Percentiles rank a stretch among this genome's conserved stretches.
Evolutionary conservation across 2,797 vertebrate genomes (phyloP).

Genomic region (Gymnodraco acuticeps): DNA sequence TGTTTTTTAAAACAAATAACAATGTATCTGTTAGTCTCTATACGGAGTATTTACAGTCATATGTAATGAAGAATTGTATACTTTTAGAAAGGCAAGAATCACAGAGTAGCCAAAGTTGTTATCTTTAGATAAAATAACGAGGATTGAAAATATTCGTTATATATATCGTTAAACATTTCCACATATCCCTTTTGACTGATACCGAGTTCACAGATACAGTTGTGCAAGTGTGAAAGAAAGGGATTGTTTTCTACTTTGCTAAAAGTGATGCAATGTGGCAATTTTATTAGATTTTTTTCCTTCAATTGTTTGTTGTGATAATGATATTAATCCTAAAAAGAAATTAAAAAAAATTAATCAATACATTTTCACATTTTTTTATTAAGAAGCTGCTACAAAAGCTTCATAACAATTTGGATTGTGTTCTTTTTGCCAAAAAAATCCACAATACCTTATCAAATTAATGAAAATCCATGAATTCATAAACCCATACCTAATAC

Average conservation of each 20-base stretch:
- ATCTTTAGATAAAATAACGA: background rate
- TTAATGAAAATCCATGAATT: background rate
- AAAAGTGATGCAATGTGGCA: background rate
- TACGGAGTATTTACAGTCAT: background rate
- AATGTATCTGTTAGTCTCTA: no score
- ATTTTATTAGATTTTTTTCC: background rate
- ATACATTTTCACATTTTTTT: background rate
- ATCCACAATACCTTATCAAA: background rate
- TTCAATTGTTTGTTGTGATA: background rate
- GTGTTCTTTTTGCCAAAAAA: background rate
- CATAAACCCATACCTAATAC: conserved; percentile 2
- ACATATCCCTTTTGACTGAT: no score
- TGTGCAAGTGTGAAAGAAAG: background rate
- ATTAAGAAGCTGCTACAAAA: background rate
- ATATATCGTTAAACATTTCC: no score
- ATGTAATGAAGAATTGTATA: background rate
- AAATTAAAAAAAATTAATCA: no score
- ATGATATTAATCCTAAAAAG: background rate
- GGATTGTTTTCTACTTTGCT: background rate
- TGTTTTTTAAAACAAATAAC: no score
- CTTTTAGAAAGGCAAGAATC: background rate
- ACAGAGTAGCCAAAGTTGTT: background rate
- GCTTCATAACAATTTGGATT: background rate
- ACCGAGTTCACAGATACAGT: no score
- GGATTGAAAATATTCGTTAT: no score